These are phyloP conservation scores for Acrocephalus kingi DNA, from an alignment of 2,113 vertebrate species.

Conservation along the genomic window DNA sequence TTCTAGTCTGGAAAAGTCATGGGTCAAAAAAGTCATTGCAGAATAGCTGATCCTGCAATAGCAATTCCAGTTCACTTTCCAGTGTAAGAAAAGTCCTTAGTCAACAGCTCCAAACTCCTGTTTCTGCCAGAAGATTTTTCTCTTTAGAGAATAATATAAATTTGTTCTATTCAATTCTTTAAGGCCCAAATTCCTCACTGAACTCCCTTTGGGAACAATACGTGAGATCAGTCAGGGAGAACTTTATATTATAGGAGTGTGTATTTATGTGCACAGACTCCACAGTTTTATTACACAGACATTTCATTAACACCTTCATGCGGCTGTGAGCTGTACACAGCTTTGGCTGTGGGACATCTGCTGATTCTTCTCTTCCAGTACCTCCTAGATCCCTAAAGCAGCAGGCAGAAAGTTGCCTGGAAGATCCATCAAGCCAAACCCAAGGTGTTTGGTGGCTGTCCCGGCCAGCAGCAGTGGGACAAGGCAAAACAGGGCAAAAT, in stretches of 20 bases:
- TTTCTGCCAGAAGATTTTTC: slow-evolving; percentile 16
- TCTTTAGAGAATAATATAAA: neutral
- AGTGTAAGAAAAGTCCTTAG: neutral
- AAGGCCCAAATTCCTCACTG: neutral
- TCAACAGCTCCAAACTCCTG: neutral
- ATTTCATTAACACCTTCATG: neutral
- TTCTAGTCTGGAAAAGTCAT: neutral
- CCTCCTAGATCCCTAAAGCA: neutral
- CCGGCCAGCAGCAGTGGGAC: neutral
- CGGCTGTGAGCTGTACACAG: neutral
- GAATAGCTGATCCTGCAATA: slow-evolving; percentile 38
- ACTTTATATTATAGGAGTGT: neutral
- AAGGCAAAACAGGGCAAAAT: neutral
- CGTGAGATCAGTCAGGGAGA: neutral
- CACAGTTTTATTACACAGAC: neutral
- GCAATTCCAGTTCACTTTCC: slow-evolving; percentile 23
- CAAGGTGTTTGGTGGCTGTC: neutral
- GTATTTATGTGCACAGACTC: neutral
- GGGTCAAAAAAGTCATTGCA: slow-evolving; percentile 5
- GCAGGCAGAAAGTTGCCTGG: neutral
- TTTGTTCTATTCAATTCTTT: slow-evolving; percentile 2
- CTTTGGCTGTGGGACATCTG: neutral
- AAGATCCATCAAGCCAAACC: neutral
- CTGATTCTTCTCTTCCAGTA: neutral
- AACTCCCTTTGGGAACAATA: neutral